Evolutionary conservation across 2,113 vertebrate species (phyloP).

Genomic region (Arenaria interpres): DNA sequence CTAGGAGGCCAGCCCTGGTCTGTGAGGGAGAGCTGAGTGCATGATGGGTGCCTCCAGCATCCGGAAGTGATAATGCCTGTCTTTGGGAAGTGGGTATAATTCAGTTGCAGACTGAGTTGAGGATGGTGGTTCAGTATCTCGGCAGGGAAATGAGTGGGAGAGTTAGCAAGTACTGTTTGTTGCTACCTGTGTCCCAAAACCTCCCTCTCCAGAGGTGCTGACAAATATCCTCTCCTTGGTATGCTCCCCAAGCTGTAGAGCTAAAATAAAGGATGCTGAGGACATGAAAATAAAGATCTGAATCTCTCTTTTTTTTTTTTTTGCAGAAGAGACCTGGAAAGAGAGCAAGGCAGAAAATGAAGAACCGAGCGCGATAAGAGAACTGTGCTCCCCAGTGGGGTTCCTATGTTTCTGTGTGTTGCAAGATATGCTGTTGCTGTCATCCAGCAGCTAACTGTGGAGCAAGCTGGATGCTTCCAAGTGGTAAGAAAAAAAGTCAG

Average conservation of each 20-base stretch:
- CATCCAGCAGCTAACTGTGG: not conserved
- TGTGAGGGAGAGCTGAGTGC: not conserved
- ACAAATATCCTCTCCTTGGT: not conserved
- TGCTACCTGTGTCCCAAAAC: not conserved
- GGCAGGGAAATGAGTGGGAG: not conserved
- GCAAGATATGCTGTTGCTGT: not conserved
- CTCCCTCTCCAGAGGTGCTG: not conserved
- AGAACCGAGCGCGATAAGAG: conserved; percentile 73
- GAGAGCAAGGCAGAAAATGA: conserved; percentile 88
- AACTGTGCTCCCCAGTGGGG: not conserved
- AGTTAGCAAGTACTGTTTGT: not conserved
- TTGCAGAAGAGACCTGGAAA: conserved; percentile 94
- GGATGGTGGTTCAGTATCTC: not conserved
- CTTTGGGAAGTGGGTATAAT: not conserved
- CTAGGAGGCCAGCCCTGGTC: not conserved
- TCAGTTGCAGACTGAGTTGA: not conserved
- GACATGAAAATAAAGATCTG: not conserved
- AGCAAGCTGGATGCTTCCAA: not conserved
- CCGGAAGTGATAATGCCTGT: not conserved
- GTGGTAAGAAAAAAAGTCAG: not conserved
- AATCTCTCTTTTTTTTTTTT: not conserved
- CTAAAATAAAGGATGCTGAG: not conserved
- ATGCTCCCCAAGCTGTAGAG: not conserved
- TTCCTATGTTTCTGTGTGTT: not conserved
- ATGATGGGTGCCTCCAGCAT: not conserved